These are phyloP conservation scores for Nebria ingens DNA, from an alignment of 1,140 invertebrate genomes.

Conservation along the genomic window DNA sequence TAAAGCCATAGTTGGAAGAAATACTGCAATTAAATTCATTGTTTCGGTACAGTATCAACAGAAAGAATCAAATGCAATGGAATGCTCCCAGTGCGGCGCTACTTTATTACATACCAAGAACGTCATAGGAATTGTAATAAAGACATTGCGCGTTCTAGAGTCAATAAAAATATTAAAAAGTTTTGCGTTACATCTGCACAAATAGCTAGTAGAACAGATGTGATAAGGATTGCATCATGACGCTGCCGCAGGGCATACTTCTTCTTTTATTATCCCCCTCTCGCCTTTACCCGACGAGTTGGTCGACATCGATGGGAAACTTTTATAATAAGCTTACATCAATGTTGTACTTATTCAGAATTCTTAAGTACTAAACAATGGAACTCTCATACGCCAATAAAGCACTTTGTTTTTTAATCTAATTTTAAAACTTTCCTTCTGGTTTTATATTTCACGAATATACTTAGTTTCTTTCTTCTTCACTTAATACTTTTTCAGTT, in stretches of 20 bases:
- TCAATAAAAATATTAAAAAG: slow-evolving; percentile 9
- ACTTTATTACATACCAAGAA: slow-evolving; percentile 4
- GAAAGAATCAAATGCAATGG: too few relatives aligned
- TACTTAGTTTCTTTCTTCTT: too few relatives aligned
- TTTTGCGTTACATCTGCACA: background rate
- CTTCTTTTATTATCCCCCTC: background rate
- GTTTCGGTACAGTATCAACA: too few relatives aligned
- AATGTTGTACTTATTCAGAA: slow-evolving; percentile 2
- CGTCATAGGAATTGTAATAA: slow-evolving; percentile 7
- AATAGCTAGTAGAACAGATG: background rate
- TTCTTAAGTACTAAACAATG: slow-evolving; percentile 2
- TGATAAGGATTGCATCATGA: background rate
- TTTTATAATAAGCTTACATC: slow-evolving; percentile 8
- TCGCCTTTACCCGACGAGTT: background rate
- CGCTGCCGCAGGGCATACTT: background rate
- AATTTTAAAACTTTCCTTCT: background rate
- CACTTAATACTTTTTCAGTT: too few relatives aligned
- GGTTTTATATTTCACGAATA: too few relatives aligned
- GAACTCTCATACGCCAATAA: background rate
- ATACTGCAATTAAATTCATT: too few relatives aligned
- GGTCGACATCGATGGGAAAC: background rate
- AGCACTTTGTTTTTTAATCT: background rate
- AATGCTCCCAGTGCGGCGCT: too few relatives aligned
- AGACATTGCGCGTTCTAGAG: background rate
- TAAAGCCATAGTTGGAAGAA: too few relatives aligned